Evolutionary conservation across 2,797 vertebrate genomes (phyloP), one percentile per base, ranked within the genome.

Genomic region (Enteromius unitaeniatus): DNA sequence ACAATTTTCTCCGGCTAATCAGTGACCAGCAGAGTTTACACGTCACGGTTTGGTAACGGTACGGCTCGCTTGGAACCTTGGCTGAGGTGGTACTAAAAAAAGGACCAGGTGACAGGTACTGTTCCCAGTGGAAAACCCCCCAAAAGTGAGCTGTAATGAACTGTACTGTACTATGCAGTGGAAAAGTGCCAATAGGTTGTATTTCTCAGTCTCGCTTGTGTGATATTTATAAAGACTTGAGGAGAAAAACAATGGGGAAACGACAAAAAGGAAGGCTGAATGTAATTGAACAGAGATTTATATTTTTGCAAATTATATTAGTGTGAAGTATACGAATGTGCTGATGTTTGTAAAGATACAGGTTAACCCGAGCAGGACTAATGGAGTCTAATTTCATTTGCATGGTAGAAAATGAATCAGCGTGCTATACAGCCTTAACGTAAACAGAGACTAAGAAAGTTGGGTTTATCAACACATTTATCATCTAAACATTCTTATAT

Each of bases 401-500:
- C 13, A 34, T 73, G 69, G 11, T 72, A 7, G 17, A 62, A 28
- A 79, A 45, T 55, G n/a, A 82, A 82, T 40, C 42, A 42, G 34
- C 45, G 23, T 64, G 42, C 14, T 72, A 21, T 19, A 49, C n/a
- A 58, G 40, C 14, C 13, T 64, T 64, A 82, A 49, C 4, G 14
- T 58, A 81, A 73, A 42, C 5, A 1, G 9, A 37, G 45, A 67
- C 11, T n/a, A 26, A 28, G 62, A 55, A 65, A 53, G 31, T 14
- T 42, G 34, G 21, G 47, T 68, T 83, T 28, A 82, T 67, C 31
- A 76, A 76, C 42, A 64, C 72, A 76, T 82, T 82, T 81, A 83
- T 80, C 51, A 86, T 79, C 37, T 69, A 51, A 69, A 74, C 53
- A 83, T 75, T 74, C 49, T 40, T 65, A 34, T 31, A 21, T 68